These are phyloP conservation scores for Ligdia adustata DNA, from an alignment of 2,888 invertebrate species.

Conservation along the genomic window DNA sequence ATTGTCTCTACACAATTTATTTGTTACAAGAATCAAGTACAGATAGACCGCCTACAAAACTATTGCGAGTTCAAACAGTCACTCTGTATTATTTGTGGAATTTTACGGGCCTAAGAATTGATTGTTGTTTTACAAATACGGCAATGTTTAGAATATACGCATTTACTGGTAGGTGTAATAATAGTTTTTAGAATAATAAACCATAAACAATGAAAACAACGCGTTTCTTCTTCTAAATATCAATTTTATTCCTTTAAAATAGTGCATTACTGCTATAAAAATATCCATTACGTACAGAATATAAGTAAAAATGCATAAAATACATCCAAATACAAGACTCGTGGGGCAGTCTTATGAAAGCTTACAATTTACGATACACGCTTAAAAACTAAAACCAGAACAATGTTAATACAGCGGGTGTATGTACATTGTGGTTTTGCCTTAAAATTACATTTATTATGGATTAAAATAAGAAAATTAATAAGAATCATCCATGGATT, in stretches of 20 bases:
- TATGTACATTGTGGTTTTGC: conserved; percentile 59
- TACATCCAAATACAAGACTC: conserved; percentile 56
- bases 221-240: conserved; percentile 15
- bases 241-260: conserved; percentile 36
- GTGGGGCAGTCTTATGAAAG: conserved; percentile 51
- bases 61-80: no score
- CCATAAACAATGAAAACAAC: conserved; percentile 21
- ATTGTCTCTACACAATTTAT: no score
- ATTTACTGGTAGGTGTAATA: conserved; percentile 28
- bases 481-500: conserved; percentile 56
- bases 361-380: conserved; percentile 40
- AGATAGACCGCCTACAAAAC: no score
- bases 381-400: conserved; percentile 63
- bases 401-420: conserved; percentile 57
- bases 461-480: conserved; percentile 31
- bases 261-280: conserved; percentile 37
- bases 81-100: no score
- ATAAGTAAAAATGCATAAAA: conserved; percentile 50
- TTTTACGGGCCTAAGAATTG: conserved; percentile 27
- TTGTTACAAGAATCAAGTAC: no score
- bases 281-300: conserved; percentile 35
- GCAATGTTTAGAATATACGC: conserved; percentile 16
- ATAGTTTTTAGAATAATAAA: conserved; percentile 33
- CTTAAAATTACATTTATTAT: conserved; percentile 33
- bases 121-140: conserved; percentile 16